phyloP scores from a whole-genome alignment of 2,113 vertebrate species.

The Mobula birostris region DNA sequence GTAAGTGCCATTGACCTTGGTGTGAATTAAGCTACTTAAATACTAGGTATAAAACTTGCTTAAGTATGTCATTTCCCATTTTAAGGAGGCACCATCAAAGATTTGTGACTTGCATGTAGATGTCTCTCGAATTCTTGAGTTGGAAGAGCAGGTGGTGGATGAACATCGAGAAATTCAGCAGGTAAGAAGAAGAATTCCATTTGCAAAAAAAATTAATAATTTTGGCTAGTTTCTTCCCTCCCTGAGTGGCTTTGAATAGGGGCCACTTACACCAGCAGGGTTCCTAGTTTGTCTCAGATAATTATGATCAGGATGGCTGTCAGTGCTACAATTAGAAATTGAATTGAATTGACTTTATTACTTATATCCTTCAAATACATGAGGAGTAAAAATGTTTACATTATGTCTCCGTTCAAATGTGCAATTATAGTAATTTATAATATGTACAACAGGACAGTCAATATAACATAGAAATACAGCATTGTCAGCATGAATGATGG shows the following conservation, averaged over 20 bases:
- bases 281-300: not conserved
- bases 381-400: too few species aligned
- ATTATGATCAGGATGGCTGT: not conserved
- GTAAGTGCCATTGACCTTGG: not conserved
- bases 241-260: not conserved
- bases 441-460: too few species aligned
- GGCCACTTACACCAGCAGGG: not conserved
- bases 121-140: slow-evolving; percentile 12
- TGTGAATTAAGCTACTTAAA: not conserved
- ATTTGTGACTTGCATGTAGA: slow-evolving; percentile 35
- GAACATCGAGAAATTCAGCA: slow-evolving; percentile 34
- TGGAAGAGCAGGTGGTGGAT: slow-evolving; percentile 30
- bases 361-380: too few species aligned
- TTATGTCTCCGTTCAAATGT: too few species aligned
- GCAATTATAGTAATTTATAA: too few species aligned
- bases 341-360: too few species aligned
- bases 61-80: not conserved
- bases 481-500: too few species aligned
- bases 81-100: slow-evolving; percentile 29
- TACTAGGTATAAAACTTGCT: not conserved
- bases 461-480: too few species aligned
- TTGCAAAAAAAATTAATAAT: not conserved
- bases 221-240: not conserved
- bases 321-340: not conserved
- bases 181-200: not conserved